Base-by-base conservation (phyloP, 2,888 invertebrate genomes). In the Drosophila prolongata region DNA sequence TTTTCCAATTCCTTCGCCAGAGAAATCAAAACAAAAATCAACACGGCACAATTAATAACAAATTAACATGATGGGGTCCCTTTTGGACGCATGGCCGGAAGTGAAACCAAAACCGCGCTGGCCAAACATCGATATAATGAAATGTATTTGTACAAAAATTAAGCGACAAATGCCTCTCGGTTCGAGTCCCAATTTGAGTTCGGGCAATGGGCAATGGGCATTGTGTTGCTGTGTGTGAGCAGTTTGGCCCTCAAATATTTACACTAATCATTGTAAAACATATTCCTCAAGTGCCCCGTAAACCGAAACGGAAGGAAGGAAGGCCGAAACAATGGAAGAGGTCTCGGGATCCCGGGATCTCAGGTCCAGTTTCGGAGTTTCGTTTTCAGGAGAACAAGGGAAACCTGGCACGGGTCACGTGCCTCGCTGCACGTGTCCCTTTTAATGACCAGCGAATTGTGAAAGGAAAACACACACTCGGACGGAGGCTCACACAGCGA, bases 391-490 rank as follows among this genome's bases (percentile, higher is more conserved):
- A 84, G 87, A 77, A 82, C 86, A 87, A 82, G 69, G 72, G 86
- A 82, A 76, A 76, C 74, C 80, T 61, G 80, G 81, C 69, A 57
- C 61, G 77, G 81, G 92, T 83, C 91, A 91, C 91, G 91, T 91
- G 91, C 88, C 89, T 80, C 76, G 77, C 64, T 84, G 87, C 91
- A 91, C 91, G 91, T 92, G 91, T 90, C 91, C 78, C 87, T 90
- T 90, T 92, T 91, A 92, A 91, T 91, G 91, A 91, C 91, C 91
- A 88, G 79, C 87, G 86, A 88, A 89, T 90, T 83, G 89, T 78
- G 71, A 60, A 64, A 49, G 64, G 64, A 61, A 65, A 53, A 43
- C 49, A 42, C 52, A 72, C 50, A 24, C 27, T 13, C 47, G 27
- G 30, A 30, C 30, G 30, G 2, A 30, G 30, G 30, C 30, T 6